Conservation (phyloP, 1,140 invertebrate genomes). For the Ptiloglossa arizonensis region DNA sequence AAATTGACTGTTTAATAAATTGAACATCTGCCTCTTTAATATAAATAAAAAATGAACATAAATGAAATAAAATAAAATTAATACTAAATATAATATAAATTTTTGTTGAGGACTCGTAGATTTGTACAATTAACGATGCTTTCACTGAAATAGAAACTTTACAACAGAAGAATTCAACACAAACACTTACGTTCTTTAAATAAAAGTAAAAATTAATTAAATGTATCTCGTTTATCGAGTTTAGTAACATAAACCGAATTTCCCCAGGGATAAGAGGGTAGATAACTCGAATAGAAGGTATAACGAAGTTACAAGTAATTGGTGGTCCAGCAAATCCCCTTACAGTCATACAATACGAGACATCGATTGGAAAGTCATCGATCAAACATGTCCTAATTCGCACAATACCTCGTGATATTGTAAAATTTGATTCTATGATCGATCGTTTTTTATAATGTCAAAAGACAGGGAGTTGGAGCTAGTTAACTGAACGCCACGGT, state of each 20-base stretch:
- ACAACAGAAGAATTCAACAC: too few species aligned
- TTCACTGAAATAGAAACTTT: too few species aligned
- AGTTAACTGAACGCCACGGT: slow-evolving; percentile 18
- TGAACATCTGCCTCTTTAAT: too few species aligned
- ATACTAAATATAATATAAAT: too few species aligned
- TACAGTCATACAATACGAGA: slow-evolving; percentile 55
- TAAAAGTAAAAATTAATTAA: not conserved
- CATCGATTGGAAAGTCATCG: slow-evolving; percentile 76
- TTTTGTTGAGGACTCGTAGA: too few species aligned
- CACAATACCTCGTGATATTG: slow-evolving; percentile 63
- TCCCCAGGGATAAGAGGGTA: not conserved
- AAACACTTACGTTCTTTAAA: not conserved
- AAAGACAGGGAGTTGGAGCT: not conserved
- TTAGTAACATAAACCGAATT: not conserved
- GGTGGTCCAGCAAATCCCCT: not conserved
- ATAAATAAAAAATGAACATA: too few species aligned
- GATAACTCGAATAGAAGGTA: not conserved
- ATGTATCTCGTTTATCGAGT: not conserved
- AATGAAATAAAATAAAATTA: too few species aligned
- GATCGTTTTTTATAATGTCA: slow-evolving; percentile 55
- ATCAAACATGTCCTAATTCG: slow-evolving; percentile 70
- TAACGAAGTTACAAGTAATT: not conserved
- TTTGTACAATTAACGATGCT: too few species aligned
- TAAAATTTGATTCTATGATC: slow-evolving; percentile 74
- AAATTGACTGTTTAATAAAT: too few species aligned